Base-by-base conservation (phyloP, 2,797 vertebrate genomes). In the Pangasius larnaudii region DNA sequence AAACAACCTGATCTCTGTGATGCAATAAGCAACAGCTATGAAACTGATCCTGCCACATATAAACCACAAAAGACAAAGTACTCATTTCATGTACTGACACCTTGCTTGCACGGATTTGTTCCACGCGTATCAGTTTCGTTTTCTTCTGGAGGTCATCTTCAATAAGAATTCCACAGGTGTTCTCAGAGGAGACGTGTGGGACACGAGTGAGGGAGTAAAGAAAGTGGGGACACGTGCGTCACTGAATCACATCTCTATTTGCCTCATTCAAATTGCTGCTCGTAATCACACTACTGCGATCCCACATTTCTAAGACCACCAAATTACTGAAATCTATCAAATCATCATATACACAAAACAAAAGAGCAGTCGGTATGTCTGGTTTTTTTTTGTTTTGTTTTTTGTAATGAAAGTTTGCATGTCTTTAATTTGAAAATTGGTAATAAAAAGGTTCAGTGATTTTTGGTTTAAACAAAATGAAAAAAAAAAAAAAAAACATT, bases 1-100 rank as follows among this genome's bases (percentile, higher is more conserved):
- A 80, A 83, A 77, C 72, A 88, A 69, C 9, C 82, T 18, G 82
- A 88, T 46, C 61, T 85, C 71, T 65, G 2, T 22, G 18, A 58
- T 42, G 22, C 16, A 81, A 80, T 51, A 24, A 27, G 36, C 14
- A 88, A 79, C 19, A 79, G 63, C 51, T 79, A 69, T 69, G 61
- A 51, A 81, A 51, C n/a, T 80, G 53, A 80, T 7, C 42, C 67
- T 85, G 63, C n/a, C n/a, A 51, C 72, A 78, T 84, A 53, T 5
- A 84, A 30, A 77, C 33, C 16, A 30, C 30, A 24, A 59, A 58
- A 19, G n/a, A n/a, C 30, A 84, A 79, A 56, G 16, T 13, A 72
- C 51, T n/a, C 8, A 63, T 87, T 87, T 33, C 56, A 30, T 79
- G 53, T 58, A 33, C 49, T 30, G 51, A 39, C 33, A 22, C 1